Conservation (phyloP, 2,797 vertebrate species). For the Varecia variegata region DNA sequence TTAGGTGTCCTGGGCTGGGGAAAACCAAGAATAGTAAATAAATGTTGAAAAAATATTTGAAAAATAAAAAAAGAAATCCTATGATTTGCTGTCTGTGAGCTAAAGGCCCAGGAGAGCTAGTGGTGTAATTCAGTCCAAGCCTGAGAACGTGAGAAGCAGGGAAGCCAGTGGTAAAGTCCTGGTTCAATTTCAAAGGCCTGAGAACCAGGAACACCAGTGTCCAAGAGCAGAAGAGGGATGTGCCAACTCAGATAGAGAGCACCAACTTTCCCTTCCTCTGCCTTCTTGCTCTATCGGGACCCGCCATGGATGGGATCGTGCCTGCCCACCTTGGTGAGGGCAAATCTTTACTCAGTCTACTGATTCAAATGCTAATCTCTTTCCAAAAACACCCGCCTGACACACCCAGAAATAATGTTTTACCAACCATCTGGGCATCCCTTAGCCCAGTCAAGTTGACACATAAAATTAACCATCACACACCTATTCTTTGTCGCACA, state of each 20-base stretch:
- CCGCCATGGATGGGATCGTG: too few species aligned
- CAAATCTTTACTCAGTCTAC: neutral
- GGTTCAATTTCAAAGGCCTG: neutral
- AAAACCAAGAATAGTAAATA: neutral
- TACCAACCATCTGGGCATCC: neutral
- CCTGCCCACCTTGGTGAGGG: neutral
- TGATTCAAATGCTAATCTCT: neutral
- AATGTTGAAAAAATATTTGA: neutral
- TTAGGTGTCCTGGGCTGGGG: neutral
- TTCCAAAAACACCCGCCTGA: neutral
- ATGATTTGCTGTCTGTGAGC: neutral
- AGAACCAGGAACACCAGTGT: neutral
- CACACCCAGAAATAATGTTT: neutral
- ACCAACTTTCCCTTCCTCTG: neutral
- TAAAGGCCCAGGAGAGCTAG: neutral
- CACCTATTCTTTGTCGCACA: neutral
- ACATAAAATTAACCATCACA: neutral
- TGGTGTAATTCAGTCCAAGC: neutral
- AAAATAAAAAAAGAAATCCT: too few species aligned
- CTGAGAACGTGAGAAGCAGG: neutral
- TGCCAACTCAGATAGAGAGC: neutral
- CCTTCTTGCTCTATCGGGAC: neutral
- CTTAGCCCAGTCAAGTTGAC: neutral
- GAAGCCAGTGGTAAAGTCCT: neutral
- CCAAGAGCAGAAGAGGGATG: neutral